Conservation (phyloP, 2,113 vertebrate genomes). For the Pandion haliaetus region DNA sequence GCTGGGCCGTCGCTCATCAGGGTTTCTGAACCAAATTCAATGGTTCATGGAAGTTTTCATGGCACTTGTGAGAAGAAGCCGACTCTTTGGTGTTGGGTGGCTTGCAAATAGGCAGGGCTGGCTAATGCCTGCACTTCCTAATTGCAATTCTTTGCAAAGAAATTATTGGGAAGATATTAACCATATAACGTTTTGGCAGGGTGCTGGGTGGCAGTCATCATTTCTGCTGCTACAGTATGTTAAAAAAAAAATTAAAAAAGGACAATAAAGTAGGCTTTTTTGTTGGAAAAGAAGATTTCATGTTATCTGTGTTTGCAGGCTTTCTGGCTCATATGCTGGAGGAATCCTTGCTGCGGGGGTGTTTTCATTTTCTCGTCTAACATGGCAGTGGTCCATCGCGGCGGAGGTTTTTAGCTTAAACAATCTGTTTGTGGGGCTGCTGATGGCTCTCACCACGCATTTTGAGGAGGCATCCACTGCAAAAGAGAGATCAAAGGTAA, state of each 20-base stretch:
- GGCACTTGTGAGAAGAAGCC: not conserved
- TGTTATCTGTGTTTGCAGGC: conserved; percentile 87
- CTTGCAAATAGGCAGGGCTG: not conserved
- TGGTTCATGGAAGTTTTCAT: not conserved
- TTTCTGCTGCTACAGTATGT: conserved; percentile 59
- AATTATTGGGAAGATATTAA: conserved; percentile 52
- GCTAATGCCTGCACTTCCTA: not conserved
- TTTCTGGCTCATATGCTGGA: conserved; percentile 87
- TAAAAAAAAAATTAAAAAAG: not conserved
- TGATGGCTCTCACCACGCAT: conserved; percentile 83
- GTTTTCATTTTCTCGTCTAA: conserved; percentile 92
- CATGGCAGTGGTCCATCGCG: conserved; percentile 95
- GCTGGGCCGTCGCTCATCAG: not conserved
- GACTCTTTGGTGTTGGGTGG: not conserved
- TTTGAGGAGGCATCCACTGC: conserved; percentile 83
- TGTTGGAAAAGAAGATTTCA: conserved; percentile 80
- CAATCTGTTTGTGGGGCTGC: conserved; percentile 93
- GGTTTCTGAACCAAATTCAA: not conserved
- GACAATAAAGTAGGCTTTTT: conserved; percentile 71
- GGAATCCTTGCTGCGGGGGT: conserved; percentile 90
- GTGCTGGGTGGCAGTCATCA: conserved; percentile 58
- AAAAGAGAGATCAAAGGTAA: conserved; percentile 89
- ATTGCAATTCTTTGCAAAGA: conserved; percentile 5
- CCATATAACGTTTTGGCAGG: conserved; percentile 56
- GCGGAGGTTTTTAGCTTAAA: conserved; percentile 98